These are phyloP conservation scores for Serilophus lunatus DNA, from an alignment of 2,113 vertebrate species.

Conservation along the genomic window DNA sequence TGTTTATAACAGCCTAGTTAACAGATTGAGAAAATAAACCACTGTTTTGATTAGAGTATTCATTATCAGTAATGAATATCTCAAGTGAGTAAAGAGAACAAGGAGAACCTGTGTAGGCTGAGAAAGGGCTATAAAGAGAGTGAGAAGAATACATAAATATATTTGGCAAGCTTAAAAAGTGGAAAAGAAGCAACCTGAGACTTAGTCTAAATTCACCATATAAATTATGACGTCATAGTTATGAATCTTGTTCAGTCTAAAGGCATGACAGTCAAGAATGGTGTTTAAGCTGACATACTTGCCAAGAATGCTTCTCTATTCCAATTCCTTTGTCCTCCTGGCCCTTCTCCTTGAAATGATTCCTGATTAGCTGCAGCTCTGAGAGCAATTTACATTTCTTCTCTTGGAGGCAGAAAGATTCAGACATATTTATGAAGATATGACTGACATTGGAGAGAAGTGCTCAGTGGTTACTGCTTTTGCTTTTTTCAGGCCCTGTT, in stretches of 20 bases:
- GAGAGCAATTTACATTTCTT: not conserved
- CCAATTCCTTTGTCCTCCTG: not conserved
- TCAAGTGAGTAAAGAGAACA: not conserved
- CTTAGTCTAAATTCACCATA: not conserved
- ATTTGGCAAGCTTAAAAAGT: not conserved
- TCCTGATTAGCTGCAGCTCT: not conserved
- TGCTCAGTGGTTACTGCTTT: not conserved
- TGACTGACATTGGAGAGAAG: not conserved
- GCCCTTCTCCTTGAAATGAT: not conserved
- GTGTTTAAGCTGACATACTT: not conserved
- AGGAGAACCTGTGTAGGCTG: not conserved
- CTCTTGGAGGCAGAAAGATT: not conserved
- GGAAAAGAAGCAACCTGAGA: not conserved
- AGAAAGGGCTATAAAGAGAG: not conserved
- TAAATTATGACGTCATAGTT: not conserved
- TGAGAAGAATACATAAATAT: not conserved
- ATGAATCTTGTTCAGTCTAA: not conserved
- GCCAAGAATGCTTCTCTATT: not conserved
- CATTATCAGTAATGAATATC: not conserved
- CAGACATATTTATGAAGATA: not conserved
- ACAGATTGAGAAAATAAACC: not conserved
- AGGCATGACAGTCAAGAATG: not conserved
- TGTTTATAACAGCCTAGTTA: not conserved
- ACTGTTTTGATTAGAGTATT: not conserved
- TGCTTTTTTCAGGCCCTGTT: not conserved